Base-by-base conservation (phyloP, 1,140 invertebrate genomes). In the Anastrepha ludens region DNA sequence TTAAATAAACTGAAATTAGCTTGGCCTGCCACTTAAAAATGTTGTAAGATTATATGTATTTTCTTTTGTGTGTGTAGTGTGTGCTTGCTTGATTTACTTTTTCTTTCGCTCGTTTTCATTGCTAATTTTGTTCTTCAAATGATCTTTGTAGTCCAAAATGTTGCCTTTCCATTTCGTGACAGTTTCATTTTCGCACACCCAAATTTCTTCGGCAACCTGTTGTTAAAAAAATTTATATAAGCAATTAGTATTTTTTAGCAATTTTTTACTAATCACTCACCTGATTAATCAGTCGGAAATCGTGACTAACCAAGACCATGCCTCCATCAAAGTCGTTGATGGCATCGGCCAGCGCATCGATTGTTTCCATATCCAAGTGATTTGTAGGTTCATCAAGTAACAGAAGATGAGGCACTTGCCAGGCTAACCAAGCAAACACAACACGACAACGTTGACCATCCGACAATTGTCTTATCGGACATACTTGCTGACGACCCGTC, bases 341-440 rank as follows among this genome's bases (percentile, higher is more conserved):
- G 29, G 99, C 99, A 88, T 99, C 98, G 11, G 98, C 99, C 9
- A 99, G 94, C 0, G 99, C 97, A 94, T 99, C 99, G 89, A 99
- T 99, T 0, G 98, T 99, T 94, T 99, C 99, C 96, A 99, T 99
- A 92, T 99, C 99, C 93, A 99, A 96, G 93, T 99, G 99, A 96
- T 99, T 99, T 41, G 99, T 99, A 89, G 99, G 99, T 95, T 99
- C 99, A 94, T 99, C 99, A 47, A 99, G 94, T 7, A 99, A 94
- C 64, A 99, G 94, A 87, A 99, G 94, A 94, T 99, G 98, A 6
- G 99, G 99, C 47, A 96, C 96, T 94, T 99, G 98, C 97, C 97
- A 98, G 0, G 98, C 98, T 81, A 99, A 94, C 97, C 97, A 99
- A 5, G 99, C 99, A 94, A 99, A 99, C 55, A 99, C 98, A 0